Percentiles rank a stretch among this genome's conserved stretches.
These are phyloP conservation scores for Caenorhabditis angaria DNA, from an alignment of 2,888 invertebrate genomes.

Conservation along the genomic window DNA sequence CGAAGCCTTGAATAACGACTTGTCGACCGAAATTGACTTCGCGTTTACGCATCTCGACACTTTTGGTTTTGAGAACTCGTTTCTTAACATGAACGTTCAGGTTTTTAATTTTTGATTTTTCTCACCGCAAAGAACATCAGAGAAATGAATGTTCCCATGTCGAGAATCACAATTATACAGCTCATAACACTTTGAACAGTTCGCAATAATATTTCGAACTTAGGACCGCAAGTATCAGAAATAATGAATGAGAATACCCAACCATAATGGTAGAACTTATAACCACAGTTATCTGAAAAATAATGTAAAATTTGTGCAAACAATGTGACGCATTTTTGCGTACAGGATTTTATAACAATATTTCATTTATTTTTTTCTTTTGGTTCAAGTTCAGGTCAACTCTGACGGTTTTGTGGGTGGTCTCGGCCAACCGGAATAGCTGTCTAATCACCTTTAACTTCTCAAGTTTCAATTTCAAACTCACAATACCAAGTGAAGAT, in stretches of 20 bases:
- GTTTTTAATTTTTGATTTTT: not conserved
- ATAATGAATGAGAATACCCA: not conserved
- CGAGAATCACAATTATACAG: slow-evolving; percentile 3
- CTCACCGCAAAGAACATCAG: slow-evolving; percentile 11
- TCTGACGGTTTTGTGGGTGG: too few relatives aligned
- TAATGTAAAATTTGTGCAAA: too few relatives aligned
- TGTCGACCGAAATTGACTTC: slow-evolving; percentile 23
- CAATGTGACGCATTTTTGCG: too few relatives aligned
- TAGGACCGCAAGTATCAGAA: not conserved
- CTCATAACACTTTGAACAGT: not conserved
- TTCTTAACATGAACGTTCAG: slow-evolving; percentile 1
- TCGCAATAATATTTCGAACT: not conserved
- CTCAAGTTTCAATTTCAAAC: not conserved
- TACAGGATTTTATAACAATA: too few relatives aligned
- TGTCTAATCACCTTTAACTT: too few relatives aligned
- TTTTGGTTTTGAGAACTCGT: not conserved
- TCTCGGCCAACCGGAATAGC: too few relatives aligned
- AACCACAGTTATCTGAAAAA: not conserved
- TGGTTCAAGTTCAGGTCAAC: too few relatives aligned
- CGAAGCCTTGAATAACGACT: slow-evolving; percentile 23
- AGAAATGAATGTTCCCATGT: slow-evolving; percentile 9
- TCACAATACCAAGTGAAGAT: not conserved
- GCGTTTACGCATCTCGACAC: not conserved
- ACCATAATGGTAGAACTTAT: not conserved
- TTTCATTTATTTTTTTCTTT: not conserved